Conservation (phyloP, 2,888 invertebrate genomes). For the Callyntrura guangdongensis region DNA sequence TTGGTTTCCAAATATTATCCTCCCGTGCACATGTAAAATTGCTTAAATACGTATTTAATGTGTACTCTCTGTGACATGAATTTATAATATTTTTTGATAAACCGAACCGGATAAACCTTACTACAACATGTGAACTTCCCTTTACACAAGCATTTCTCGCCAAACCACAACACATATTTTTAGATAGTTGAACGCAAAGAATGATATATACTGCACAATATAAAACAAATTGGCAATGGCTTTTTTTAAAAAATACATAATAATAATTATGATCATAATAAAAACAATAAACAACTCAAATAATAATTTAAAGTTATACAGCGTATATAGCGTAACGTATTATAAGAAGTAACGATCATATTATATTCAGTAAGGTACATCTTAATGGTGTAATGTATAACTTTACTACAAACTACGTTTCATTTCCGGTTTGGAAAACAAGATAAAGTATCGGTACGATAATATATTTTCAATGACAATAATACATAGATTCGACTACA, state of each 20-base stretch:
- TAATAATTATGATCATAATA: neutral
- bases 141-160: neutral
- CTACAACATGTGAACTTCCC: neutral
- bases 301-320: slow-evolving; percentile 35
- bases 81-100: slow-evolving; percentile 8
- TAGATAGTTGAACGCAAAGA: neutral
- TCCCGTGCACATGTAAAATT: slow-evolving; percentile 36
- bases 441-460: neutral
- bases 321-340: slow-evolving; percentile 39
- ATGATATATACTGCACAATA: neutral
- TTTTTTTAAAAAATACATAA: neutral
- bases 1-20: neutral
- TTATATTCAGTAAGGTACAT: slow-evolving; percentile 33
- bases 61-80: slow-evolving; percentile 3
- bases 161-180: neutral
- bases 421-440: neutral
- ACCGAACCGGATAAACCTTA: slow-evolving; percentile 5
- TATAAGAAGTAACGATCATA: slow-evolving; percentile 36
- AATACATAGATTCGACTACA: slow-evolving; percentile 16
- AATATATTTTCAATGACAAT: neutral
- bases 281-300: slow-evolving; percentile 50
- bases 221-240: slow-evolving; percentile 37
- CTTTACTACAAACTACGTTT: neutral
- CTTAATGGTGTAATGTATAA: slow-evolving; percentile 30
- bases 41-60: neutral